A percentile compares a stretch with the other conserved stretches of the same genome.
These are phyloP conservation scores for Passer montanus DNA, from an alignment of 2,113 vertebrate species.

Conservation along the genomic window DNA sequence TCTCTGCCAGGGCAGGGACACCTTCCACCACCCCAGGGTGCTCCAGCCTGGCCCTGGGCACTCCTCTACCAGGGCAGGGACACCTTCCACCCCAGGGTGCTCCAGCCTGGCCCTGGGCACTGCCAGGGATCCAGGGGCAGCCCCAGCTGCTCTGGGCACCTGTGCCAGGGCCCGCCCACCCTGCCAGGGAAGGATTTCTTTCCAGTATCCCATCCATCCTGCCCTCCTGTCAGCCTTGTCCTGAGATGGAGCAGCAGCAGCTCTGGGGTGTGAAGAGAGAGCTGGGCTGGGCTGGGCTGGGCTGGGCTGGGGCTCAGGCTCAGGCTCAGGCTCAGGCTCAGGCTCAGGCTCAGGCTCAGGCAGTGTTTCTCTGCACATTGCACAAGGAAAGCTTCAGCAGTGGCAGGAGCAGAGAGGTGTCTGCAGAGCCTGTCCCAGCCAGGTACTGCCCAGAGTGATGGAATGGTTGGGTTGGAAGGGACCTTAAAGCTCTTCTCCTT, in stretches of 20 bases:
- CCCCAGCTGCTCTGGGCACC: neutral
- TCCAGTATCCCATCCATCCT: rapidly evolving
- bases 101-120: neutral
- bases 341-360: too few relatives aligned
- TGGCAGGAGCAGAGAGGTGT: too few relatives aligned
- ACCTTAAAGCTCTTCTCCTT: neutral
- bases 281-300: too few relatives aligned
- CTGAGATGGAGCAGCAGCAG: rapidly evolving
- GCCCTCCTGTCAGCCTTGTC: neutral
- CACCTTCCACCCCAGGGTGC: rapidly evolving
- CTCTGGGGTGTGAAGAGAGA: neutral
- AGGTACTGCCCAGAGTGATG: too few relatives aligned
- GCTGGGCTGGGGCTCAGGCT: too few relatives aligned
- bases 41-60: neutral
- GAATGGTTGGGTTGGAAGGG: neutral
- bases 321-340: too few relatives aligned
- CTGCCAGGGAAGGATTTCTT: neutral
- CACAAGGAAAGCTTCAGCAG: too few relatives aligned
- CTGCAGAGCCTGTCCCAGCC: too few relatives aligned
- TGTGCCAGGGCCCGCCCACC: neutral
- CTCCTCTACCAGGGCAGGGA: neutral
- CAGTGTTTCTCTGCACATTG: too few relatives aligned
- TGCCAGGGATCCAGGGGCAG: neutral
- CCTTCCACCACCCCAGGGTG: rapidly evolving
- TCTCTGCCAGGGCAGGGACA: neutral